Evolutionary conservation across 2,888 invertebrate genomes (phyloP), one percentile per base, ranked within the genome.

Genomic region (Heliconius charithonia): DNA sequence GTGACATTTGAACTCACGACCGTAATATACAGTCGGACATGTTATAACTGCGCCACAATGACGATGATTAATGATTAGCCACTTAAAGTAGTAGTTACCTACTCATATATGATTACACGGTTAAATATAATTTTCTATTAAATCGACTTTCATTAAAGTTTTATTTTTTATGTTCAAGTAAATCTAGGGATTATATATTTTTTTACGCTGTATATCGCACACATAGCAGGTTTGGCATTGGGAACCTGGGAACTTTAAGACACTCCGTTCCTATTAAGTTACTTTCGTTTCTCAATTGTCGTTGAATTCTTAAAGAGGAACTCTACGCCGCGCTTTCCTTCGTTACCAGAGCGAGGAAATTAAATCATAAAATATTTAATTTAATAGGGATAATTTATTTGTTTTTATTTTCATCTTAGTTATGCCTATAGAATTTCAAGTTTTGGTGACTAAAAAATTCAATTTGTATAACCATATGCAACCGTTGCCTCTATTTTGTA

Each of bases 41-140:
- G 13, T 16, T 37, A 41, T n/a, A 67, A 12, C 41, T 69, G 69
- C 25, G 41, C 41, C 16, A 41, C 41, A 10, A 41, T 41, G 67
- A 41, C n/a, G 41, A 69, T 69, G 69, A 69, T 69, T 41, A 69
- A 69, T 25, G 69, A 69, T 69, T 41, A 41, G 67, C 37, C 37
- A 67, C 13, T 12, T 41, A 22, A 19, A 51, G 27, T 19, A 16
- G 16, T 29, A 25, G 37, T 13, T 69, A 32, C 29, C 1, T 37
- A 41, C 41, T 69, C 25, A 16, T n/a, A 41, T 16, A 67, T 25
- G 37, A 41, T 41, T 69, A 41, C 41, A 69, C 3, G 12, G 7
- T 45, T n/a, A 9, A 25, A 69, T 69, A 69, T 41, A 41, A 25
- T 25, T 6, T 13, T n/a, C 4, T 63, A 63, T 63, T 13, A 63